Conservation (phyloP, 2,888 invertebrate genomes). For the Psylliodes chrysocephalus region DNA sequence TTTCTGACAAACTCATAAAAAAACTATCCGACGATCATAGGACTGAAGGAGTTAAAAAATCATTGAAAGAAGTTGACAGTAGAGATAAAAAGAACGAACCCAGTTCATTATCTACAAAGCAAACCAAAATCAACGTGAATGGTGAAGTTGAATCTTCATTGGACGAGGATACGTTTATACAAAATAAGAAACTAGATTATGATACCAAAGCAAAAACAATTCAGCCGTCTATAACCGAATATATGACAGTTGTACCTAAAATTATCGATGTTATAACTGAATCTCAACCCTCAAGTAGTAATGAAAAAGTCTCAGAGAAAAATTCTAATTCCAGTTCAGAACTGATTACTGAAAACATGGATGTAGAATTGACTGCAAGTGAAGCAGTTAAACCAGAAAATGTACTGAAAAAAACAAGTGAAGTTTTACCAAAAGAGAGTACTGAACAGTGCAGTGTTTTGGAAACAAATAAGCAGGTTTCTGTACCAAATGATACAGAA, state of each 20-base stretch:
- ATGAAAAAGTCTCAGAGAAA: neutral
- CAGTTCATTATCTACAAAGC: neutral
- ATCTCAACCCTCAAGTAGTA: neutral
- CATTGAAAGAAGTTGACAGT: neutral
- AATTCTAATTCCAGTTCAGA: too few species aligned
- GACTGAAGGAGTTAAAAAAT: constrained; percentile 36
- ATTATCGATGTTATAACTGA: neutral
- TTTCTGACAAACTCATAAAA: constrained; percentile 59
- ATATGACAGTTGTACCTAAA: constrained; percentile 6
- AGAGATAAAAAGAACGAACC: too few species aligned
- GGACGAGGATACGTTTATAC: neutral
- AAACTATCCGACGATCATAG: constrained; percentile 51
- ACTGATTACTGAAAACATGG: neutral
- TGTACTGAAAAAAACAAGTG: too few species aligned
- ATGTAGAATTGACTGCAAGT: neutral
- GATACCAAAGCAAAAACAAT: constrained; percentile 8
- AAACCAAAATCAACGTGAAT: neutral
- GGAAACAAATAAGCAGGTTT: neutral
- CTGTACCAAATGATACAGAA: too few species aligned
- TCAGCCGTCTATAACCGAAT: constrained; percentile 25
- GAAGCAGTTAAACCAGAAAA: neutral
- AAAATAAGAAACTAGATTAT: too few species aligned
- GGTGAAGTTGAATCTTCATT: neutral
- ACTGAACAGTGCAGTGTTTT: neutral
- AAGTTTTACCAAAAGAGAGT: too few species aligned